Base-by-base conservation (phyloP, 2,888 invertebrate species). In the Nephrotoma appendiculata region DNA sequence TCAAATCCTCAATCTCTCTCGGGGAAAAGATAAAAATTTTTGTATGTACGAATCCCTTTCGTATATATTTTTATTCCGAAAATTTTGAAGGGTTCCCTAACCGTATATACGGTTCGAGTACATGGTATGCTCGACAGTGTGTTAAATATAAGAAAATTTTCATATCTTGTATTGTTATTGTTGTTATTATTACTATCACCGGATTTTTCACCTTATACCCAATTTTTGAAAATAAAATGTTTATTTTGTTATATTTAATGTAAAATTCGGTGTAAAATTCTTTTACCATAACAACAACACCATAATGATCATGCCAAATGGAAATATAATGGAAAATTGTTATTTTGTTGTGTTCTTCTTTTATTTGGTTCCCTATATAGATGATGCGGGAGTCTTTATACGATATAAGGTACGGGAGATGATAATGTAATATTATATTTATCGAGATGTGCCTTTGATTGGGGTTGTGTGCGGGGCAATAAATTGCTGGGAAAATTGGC, bases 1-100 rank as follows among this genome's bases (percentile, higher is more conserved):
- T 88, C 87, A 86, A 87, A 88, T 88, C 88, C 88, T 88, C 87
- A 87, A 87, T 87, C 88, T 44, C 44, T 44, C 42, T 85, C 85
- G 85, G 85, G 85, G 85, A 85, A 85, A 45, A 85, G 44, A 42
- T 71, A 71, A 71, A 71, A 71, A 2, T 31, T 31, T 31, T 31
- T 31, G 0, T 31, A 31, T 71, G 71, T 71, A 31, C 44, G 31
- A 71, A 71, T 71, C 71, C 71, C 71, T 71, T 71, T 71, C 31
- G 71, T 31, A 71, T 31, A 71, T 31, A 31, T 71, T 71, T 71
- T 71, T 71, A 71, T 71, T 71, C 9, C 31, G 2, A 31, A 9
- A 2, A 31, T 71, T 71, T 71, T 31, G 71, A 71, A 31, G 71
- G 71, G 71, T 71, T 71, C 71, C 31, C 31, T 5, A 19, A 52